Base-by-base conservation (phyloP, 1,140 invertebrate species). In the Adoxophyes honmai region DNA sequence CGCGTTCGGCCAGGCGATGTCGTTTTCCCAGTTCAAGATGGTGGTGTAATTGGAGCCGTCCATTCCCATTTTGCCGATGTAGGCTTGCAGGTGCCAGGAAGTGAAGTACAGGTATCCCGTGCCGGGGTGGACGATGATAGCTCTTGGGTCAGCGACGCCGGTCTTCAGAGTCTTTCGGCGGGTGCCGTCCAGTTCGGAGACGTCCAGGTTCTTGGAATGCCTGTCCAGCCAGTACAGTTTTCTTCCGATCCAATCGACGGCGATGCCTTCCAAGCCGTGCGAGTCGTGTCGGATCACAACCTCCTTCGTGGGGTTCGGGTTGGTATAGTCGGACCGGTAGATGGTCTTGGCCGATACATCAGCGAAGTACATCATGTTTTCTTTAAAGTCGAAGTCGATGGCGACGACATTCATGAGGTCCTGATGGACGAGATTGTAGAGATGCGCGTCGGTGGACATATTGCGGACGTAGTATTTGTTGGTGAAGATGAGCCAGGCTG, bases 401-500 rank as follows among this genome's bases (percentile, higher is more conserved):
- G 97, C 97, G 0, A 99, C 98, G 6, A 99, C 98, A 75, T 99
- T 99, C 78, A 98, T 95, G 0, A 99, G 91, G 75, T 99, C 98
- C 82, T 98, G 97, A 68, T 98, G 96, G 70, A 99, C 93, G 0
- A 99, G 89, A 63, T 94, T 95, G 69, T 99, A 98, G 6, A 92
- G 87, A 1, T 91, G 89, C 0, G 96, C 98, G 81, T 99, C 98
- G 0, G 94, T 92, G 0, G 97, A 97, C 93, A 99, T 96, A 68
- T 99, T 98, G 53, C 98, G 91, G 1, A 99, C 94, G 78, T 99
- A 99, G 79, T 99, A 99, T 74, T 99, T 98, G 75, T 99, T 99
- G 5, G 97, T 98, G 75, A 99, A 99, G 38, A 99, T 92, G 10
- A 99, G 81, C 96, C 97, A 99, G 0, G 98, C 98, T 36, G 93